phyloP scores from a whole-genome alignment of 1,140 invertebrate genomes.

The Elysia chlorotica region DNA sequence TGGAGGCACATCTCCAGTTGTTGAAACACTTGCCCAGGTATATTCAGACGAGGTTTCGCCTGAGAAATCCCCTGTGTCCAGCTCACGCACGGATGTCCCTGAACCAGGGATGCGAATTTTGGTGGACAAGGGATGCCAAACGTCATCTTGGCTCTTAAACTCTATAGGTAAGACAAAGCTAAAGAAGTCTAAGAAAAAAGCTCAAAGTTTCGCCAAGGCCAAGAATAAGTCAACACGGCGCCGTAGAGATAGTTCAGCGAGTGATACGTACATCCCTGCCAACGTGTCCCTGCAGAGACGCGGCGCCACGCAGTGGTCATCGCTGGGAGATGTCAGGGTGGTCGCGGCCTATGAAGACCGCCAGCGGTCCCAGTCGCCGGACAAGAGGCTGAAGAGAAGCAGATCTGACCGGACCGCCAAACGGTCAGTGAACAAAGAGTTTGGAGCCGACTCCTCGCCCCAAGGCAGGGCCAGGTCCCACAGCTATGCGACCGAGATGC shows the following conservation, averaged over 20 bases:
- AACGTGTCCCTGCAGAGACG: not conserved
- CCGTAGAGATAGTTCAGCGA: not conserved
- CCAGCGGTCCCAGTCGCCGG: not conserved
- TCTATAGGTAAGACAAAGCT: not conserved
- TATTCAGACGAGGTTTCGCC: not conserved
- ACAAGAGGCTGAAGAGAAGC: not conserved
- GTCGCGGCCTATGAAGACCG: not conserved
- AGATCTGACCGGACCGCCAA: not conserved
- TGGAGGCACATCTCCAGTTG: not conserved
- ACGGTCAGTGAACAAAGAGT: not conserved
- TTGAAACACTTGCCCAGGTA: not conserved
- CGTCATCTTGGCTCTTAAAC: constrained; percentile 12
- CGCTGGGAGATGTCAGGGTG: not conserved
- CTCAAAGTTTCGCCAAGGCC: not conserved
- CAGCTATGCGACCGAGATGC: not conserved
- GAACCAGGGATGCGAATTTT: not conserved
- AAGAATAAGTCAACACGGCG: not conserved
- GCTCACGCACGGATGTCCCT: not conserved
- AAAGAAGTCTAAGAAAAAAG: not conserved
- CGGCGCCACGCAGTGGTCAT: not conserved
- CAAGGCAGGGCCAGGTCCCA: not conserved
- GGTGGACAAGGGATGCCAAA: constrained; percentile 7
- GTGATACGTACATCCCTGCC: constrained; percentile 11
- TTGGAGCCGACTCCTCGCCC: not conserved
- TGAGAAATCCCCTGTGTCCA: not conserved